These are phyloP conservation scores for Epizoanthus fatuus DNA, from an alignment of 92 coral and sea anemone species.

Conservation along the genomic window DNA sequence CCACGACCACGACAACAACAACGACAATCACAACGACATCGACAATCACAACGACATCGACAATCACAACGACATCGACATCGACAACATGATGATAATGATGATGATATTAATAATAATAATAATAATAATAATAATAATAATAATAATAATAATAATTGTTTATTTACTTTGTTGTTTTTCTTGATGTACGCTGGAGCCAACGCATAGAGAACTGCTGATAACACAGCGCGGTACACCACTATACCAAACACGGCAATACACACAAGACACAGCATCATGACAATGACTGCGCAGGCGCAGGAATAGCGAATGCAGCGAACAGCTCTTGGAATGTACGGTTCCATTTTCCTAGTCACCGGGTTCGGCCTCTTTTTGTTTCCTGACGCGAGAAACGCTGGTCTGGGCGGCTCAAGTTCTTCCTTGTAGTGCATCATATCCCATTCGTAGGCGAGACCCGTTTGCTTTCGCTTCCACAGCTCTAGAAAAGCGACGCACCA, in stretches of 20 bases:
- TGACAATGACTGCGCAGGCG: constrained; percentile 40
- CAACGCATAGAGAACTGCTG: constrained; percentile 46
- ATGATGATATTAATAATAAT: too few species aligned
- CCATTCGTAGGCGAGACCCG: constrained; percentile 68
- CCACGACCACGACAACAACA: too few species aligned
- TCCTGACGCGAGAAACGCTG: constrained; percentile 61
- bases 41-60: too few species aligned
- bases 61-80: too few species aligned
- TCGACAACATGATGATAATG: too few species aligned
- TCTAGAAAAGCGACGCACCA: constrained; percentile 68
- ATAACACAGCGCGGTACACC: constrained; percentile 53
- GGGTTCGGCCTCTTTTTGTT: constrained; percentile 56
- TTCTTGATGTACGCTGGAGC: constrained; percentile 29
- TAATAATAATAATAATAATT: too few species aligned
- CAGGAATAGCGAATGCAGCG: constrained; percentile 49
- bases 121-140: too few species aligned
- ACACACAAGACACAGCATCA: constrained; percentile 59
- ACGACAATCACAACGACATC: too few species aligned
- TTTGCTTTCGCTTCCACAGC: constrained; percentile 68
- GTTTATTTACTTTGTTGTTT: constrained; percentile 16
- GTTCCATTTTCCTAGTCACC: constrained; percentile 65
- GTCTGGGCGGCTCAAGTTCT: constrained; percentile 72
- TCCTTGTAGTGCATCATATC: constrained; percentile 62
- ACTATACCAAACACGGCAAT: constrained; percentile 59
- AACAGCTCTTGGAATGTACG: constrained; percentile 51